phyloP scores from a whole-genome alignment of 1,140 invertebrate species.

The Caenorhabditis tropicalis region DNA sequence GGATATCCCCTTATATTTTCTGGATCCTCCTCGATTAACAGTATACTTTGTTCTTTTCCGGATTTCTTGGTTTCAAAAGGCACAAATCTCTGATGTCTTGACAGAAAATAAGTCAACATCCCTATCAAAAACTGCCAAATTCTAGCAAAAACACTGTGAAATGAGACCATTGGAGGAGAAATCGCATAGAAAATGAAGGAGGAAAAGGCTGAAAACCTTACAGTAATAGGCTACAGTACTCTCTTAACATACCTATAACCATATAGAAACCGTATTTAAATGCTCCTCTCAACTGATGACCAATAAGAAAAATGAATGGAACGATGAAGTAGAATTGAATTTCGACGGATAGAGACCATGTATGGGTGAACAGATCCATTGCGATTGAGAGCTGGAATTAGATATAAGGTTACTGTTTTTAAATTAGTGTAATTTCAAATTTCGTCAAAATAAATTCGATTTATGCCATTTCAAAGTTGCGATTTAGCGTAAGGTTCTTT shows the following conservation, averaged over 20 bases:
- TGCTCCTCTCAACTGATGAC: neutral
- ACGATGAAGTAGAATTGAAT: neutral
- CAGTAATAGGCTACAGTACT: neutral
- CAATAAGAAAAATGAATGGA: neutral
- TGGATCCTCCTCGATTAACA: neutral
- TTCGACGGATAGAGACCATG: neutral
- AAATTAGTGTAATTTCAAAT: no score
- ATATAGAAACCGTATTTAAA: neutral
- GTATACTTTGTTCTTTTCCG: neutral
- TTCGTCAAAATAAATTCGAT: no score
- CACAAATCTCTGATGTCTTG: neutral
- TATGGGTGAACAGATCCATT: neutral
- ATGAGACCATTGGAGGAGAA: neutral
- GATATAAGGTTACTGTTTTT: no score
- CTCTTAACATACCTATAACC: neutral
- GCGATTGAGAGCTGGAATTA: neutral
- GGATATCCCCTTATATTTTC: neutral
- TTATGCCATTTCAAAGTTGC: no score
- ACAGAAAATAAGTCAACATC: neutral
- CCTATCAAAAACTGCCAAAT: slow-evolving; percentile 2
- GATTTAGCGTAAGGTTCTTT: no score
- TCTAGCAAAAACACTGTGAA: slow-evolving; percentile 2
- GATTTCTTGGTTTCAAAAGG: neutral
- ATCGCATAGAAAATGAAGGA: neutral
- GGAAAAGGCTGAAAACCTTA: neutral